Percentiles rank a stretch among this genome's conserved stretches.
Evolutionary conservation across 2,113 vertebrate species (phyloP).

Genomic region (Alethe castanea): DNA sequence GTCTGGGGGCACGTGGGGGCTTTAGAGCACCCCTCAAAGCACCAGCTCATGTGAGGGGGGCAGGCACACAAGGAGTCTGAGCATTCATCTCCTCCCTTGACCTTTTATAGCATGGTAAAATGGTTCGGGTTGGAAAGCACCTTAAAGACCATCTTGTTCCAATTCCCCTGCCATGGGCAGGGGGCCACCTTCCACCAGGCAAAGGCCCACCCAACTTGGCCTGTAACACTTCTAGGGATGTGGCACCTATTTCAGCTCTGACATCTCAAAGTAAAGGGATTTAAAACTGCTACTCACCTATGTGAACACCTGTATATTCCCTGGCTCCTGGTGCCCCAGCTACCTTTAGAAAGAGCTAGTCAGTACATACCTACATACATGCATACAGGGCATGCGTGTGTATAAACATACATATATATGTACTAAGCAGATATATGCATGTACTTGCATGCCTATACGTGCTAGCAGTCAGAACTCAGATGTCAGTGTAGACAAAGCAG

Average conservation of each 20-base stretch:
- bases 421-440: neutral
- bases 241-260: accelerated
- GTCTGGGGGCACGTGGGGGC: accelerated
- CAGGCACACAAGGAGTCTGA: neutral
- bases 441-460: neutral
- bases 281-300: neutral
- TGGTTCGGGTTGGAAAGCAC: neutral
- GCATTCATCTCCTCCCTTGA: neutral
- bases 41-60: neutral
- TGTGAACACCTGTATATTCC: accelerated
- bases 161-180: neutral
- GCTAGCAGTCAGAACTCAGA: neutral
- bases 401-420: too few relatives aligned
- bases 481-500: neutral
- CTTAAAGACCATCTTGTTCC: neutral
- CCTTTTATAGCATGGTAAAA: neutral
- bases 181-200: neutral
- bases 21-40: neutral
- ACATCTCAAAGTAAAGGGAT: neutral
- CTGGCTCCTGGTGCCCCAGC: neutral
- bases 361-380: neutral
- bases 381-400: too few relatives aligned
- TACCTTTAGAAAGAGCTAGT: neutral
- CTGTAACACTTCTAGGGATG: neutral
- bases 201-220: neutral